Percentiles rank a stretch among this genome's conserved stretches.
phyloP scores from a whole-genome alignment of 2,888 invertebrate species.

The Punctoribates punctum region DNA sequence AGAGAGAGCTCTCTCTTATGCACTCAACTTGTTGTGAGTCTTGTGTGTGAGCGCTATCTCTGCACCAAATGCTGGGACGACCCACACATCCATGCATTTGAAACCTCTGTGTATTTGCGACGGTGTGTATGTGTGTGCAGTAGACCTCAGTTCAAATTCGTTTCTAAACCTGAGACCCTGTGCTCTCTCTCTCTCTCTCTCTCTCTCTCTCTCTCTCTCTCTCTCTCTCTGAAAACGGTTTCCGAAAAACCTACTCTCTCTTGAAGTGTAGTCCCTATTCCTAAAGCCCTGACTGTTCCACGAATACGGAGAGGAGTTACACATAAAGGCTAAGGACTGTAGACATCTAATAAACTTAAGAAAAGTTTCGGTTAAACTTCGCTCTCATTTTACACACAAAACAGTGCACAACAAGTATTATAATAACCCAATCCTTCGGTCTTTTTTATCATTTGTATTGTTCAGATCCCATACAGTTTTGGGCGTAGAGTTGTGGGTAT shows the following conservation, averaged over 20 bases:
- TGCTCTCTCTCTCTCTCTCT: constrained; percentile 2
- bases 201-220: background rate
- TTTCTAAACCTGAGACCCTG: background rate
- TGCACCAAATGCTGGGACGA: background rate
- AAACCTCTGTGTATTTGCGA: background rate
- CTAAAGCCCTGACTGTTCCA: background rate
- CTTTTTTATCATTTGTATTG: background rate
- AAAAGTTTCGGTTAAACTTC: too few relatives aligned
- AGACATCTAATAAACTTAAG: too few relatives aligned
- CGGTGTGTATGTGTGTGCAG: background rate
- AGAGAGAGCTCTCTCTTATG: background rate
- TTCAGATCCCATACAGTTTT: background rate
- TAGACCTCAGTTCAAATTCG: background rate
- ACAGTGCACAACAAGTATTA: background rate
- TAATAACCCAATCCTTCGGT: background rate
- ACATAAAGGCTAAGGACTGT: background rate
- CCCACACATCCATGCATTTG: background rate
- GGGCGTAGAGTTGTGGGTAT: background rate
- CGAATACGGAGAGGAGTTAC: background rate
- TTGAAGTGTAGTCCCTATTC: background rate
- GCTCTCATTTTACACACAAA: background rate
- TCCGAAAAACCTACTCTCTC: background rate
- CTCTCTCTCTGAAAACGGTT: background rate
- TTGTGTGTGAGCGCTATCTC: too few relatives aligned
- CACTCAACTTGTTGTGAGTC: background rate